A percentile compares a stretch with the other conserved stretches of the same genome.
Conservation (phyloP, 2,113 vertebrate genomes). For the Mirounga angustirostris region DNA sequence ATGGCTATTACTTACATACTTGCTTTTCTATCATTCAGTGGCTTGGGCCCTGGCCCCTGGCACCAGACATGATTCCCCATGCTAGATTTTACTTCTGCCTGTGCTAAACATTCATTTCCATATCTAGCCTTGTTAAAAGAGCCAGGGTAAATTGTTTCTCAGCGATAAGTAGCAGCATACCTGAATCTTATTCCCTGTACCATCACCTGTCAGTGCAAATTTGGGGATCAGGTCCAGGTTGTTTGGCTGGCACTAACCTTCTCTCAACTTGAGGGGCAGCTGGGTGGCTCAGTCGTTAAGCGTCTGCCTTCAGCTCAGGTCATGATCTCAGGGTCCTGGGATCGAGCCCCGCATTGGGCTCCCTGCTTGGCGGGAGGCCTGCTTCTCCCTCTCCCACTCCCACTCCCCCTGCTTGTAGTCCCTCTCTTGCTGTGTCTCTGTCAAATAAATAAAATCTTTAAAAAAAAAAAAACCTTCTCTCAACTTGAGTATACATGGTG, state of each 20-base stretch:
- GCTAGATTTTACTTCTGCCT: not conserved
- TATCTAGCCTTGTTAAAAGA: not conserved
- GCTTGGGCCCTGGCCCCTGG: not conserved
- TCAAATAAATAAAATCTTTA: too few relatives aligned
- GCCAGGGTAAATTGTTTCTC: not conserved
- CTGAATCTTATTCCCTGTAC: not conserved
- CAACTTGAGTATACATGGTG: not conserved
- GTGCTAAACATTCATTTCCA: fast-evolving
- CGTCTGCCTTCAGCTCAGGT: too few relatives aligned
- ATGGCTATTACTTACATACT: not conserved
- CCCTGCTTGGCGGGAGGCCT: too few relatives aligned
- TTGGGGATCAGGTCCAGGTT: not conserved
- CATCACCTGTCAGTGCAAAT: not conserved
- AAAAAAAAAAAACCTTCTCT: not conserved
- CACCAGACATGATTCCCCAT: fast-evolving
- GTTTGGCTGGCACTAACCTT: not conserved
- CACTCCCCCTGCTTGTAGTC: too few relatives aligned
- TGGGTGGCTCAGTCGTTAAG: too few relatives aligned
- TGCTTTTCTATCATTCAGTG: not conserved
- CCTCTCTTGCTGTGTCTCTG: too few relatives aligned
- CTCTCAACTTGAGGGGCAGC: not conserved
- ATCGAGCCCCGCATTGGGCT: too few relatives aligned
- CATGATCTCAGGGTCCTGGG: too few relatives aligned
- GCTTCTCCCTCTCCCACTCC: too few relatives aligned
- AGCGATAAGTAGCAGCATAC: not conserved